A percentile compares a stretch with the other conserved stretches of the same genome.
These are phyloP conservation scores for Sisor rabdophorus DNA, from an alignment of 2,113 vertebrate genomes.

Conservation along the genomic window DNA sequence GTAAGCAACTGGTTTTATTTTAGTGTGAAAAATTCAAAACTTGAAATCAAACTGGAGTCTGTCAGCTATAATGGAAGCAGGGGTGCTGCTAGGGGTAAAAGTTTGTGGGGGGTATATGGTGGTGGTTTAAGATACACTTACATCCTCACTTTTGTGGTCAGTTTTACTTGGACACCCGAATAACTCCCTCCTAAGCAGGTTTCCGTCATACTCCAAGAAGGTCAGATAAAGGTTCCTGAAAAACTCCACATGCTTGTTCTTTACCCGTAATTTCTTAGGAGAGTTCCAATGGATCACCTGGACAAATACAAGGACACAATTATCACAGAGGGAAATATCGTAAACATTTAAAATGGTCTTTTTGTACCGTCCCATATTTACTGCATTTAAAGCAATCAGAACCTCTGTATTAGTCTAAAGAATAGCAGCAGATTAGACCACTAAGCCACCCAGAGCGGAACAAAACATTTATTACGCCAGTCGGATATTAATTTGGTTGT, in stretches of 20 bases:
- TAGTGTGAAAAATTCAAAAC: too few relatives aligned
- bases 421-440: background rate
- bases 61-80: too few relatives aligned
- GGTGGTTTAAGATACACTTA: conserved; percentile 70
- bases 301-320: background rate
- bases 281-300: conserved; percentile 99
- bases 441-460: too few relatives aligned
- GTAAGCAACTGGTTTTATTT: too few relatives aligned
- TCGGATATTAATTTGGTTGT: background rate
- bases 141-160: conserved; percentile 90
- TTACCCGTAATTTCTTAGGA: conserved; percentile 93
- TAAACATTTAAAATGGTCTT: background rate
- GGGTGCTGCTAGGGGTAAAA: too few relatives aligned
- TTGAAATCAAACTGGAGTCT: too few relatives aligned
- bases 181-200: conserved; percentile 87
- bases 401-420: background rate
- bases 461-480: background rate
- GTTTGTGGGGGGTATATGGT: too few relatives aligned
- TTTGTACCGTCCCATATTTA: background rate
- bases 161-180: conserved; percentile 94
- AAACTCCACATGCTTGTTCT: conserved; percentile 98
- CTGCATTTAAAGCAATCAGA: background rate
- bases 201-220: conserved; percentile 96
- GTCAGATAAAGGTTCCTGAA: conserved; percentile 97
- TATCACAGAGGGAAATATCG: background rate